These are phyloP conservation scores for Oasisia sp. DNA, from an alignment of 2,888 invertebrate species.

Conservation along the genomic window DNA sequence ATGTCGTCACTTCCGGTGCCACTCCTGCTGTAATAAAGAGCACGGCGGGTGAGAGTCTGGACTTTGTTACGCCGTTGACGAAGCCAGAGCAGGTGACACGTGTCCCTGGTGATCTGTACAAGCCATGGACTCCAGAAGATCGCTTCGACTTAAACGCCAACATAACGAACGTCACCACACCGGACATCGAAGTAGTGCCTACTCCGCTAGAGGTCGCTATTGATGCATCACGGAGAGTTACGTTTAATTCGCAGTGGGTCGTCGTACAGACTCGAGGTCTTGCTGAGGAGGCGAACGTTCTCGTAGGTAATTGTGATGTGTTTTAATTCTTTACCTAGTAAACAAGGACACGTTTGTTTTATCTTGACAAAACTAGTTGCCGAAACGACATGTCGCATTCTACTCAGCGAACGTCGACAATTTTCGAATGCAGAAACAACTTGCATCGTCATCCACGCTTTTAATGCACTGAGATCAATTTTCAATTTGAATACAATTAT, in stretches of 20 bases:
- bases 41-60: slow-evolving; percentile 28
- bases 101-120: slow-evolving; percentile 32
- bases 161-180: background rate
- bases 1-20: slow-evolving; percentile 26
- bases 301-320: background rate
- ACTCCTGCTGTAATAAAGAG: background rate
- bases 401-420: no score
- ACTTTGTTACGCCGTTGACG: slow-evolving; percentile 40
- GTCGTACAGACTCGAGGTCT: background rate
- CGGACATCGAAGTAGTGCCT: background rate
- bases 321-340: background rate
- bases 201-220: background rate
- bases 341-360: background rate
- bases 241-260: background rate
- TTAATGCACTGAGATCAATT: no score
- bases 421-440: no score
- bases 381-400: no score
- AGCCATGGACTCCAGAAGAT: slow-evolving; percentile 40
- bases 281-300: background rate
- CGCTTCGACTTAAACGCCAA: slow-evolving; percentile 32
- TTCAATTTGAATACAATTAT: no score
- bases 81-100: slow-evolving; percentile 45
- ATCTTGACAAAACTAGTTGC: background rate
- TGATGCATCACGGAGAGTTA: background rate
- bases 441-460: no score